Conservation (phyloP, 2,797 vertebrate species). For the Spondyliosoma cantharus region DNA sequence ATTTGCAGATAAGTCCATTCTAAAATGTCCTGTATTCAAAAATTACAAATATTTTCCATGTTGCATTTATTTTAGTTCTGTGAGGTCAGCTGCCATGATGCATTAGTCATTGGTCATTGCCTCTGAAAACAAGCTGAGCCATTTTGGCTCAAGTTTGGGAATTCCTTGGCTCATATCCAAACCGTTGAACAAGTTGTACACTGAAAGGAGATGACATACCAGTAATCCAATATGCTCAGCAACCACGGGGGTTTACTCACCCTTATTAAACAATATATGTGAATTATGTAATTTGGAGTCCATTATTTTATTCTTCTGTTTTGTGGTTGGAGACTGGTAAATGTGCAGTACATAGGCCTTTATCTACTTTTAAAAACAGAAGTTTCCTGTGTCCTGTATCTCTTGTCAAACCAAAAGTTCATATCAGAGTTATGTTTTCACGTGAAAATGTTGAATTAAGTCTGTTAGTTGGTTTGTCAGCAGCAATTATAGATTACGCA, state of each 20-base stretch:
- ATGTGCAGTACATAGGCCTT: too few species aligned
- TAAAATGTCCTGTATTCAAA: background rate
- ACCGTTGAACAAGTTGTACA: conserved; percentile 10
- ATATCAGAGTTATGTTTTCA: too few species aligned
- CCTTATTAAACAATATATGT: background rate
- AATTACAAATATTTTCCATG: background rate
- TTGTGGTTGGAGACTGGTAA: background rate
- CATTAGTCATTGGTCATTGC: conserved; percentile 9
- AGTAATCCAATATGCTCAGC: background rate
- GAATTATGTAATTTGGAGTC: background rate
- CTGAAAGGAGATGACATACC: background rate
- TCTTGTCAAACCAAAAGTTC: too few species aligned
- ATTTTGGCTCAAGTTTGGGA: conserved; percentile 28
- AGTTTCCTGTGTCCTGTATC: too few species aligned
- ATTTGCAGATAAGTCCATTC: background rate
- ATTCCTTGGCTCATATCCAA: conserved; percentile 46
- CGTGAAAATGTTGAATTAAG: too few species aligned
- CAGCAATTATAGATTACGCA: too few species aligned
- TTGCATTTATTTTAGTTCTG: conserved; percentile 1
- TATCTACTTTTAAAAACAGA: too few species aligned
- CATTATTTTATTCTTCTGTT: background rate
- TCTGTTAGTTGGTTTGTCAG: too few species aligned
- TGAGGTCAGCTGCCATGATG: background rate
- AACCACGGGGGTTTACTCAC: background rate
- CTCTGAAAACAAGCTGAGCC: conserved; percentile 30